These are phyloP conservation scores for Pocota personata DNA, from an alignment of 2,888 invertebrate genomes.

Conservation along the genomic window DNA sequence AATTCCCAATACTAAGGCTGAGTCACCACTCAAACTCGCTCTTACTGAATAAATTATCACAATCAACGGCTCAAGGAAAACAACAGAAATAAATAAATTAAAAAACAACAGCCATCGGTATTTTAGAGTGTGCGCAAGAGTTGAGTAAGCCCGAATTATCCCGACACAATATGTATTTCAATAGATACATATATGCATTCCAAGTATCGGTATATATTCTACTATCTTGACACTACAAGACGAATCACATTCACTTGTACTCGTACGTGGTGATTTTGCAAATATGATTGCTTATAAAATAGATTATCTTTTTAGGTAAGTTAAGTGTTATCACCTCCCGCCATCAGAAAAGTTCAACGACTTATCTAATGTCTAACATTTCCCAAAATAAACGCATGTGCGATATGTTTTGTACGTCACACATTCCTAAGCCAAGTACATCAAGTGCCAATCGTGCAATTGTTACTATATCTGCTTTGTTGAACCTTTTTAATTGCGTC, in stretches of 20 bases:
- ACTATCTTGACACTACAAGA: background rate
- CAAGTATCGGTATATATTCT: background rate
- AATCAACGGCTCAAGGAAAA: too few species aligned
- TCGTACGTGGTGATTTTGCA: background rate
- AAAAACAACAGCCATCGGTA: too few species aligned
- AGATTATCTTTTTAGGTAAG: background rate
- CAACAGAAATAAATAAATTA: too few species aligned
- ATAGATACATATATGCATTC: too few species aligned
- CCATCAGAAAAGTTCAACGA: slow-evolving; percentile 9
- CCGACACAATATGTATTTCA: too few species aligned
- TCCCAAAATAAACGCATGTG: background rate
- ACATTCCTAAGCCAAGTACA: background rate
- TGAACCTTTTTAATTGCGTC: background rate
- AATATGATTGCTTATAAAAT: background rate
- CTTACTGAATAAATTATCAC: too few species aligned
- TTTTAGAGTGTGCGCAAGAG: too few species aligned
- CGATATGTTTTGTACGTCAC: background rate
- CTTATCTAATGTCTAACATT: background rate
- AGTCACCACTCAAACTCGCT: too few species aligned
- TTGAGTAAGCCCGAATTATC: too few species aligned
- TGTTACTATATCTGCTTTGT: slow-evolving; percentile 6
- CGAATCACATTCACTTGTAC: background rate
- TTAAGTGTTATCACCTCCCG: background rate
- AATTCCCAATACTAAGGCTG: too few species aligned
- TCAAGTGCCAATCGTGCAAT: background rate